Evolutionary conservation across 2,797 vertebrate species (phyloP).

Genomic region (Loris lydekkerianus): DNA sequence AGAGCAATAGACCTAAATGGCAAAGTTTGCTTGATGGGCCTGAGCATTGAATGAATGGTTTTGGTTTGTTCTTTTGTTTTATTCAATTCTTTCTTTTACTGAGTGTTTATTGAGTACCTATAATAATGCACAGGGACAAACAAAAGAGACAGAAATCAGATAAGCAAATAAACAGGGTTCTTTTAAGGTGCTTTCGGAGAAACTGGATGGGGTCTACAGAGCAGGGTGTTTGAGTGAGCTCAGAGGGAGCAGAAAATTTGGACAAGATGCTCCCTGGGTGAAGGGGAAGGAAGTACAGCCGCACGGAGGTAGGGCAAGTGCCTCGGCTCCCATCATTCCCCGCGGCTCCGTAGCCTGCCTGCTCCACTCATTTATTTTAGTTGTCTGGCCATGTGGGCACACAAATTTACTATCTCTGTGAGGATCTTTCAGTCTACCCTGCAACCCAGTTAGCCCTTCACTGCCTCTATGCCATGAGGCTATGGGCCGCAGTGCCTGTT

Average conservation of each 20-base stretch:
- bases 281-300: background rate
- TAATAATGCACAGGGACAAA: background rate
- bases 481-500: background rate
- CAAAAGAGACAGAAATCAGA: background rate
- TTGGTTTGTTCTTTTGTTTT: background rate
- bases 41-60: background rate
- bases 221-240: background rate
- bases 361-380: background rate
- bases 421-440: background rate
- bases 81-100: background rate
- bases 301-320: background rate
- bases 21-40: background rate
- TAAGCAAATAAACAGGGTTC: background rate
- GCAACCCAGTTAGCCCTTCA: background rate
- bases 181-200: background rate
- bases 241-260: background rate
- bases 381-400: background rate
- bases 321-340: background rate
- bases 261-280: background rate
- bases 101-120: background rate
- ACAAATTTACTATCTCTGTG: background rate
- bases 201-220: background rate
- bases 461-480: background rate
- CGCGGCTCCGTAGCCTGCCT: rapidly evolving
- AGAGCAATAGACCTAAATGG: background rate